Evolutionary conservation across 2,888 invertebrate genomes (phyloP), one percentile per base, ranked within the genome.

Genomic region (Acanthosepion lycidas): DNA sequence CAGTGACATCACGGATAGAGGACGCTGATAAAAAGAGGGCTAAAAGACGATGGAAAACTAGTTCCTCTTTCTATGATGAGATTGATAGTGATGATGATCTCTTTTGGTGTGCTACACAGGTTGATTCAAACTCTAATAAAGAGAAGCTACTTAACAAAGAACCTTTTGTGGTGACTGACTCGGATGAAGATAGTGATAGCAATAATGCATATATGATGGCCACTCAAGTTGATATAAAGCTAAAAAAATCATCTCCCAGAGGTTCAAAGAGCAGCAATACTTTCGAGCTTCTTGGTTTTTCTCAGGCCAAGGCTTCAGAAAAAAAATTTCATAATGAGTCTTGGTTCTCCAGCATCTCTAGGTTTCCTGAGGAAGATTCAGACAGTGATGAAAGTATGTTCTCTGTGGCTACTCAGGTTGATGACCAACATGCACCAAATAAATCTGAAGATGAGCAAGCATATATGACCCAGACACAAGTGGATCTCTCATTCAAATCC

Each of bases 361-460:
- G 15, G 78, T 33, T n/a, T n/a, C 12, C n/a, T 5, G 49, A 51
- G 48, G 51, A 49, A 49, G 93, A 93, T 93, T 48, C n/a, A 26
- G 93, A 49, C 18, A 93, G 93, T 49, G 93, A 93, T 51, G 93
- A 93, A 49, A 93, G 93, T 12, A 20, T 26, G 49, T 93, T 93
- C n/a, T 93, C 93, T 93, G 49, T 93, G n/a, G 93, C 93, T 6
- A 93, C 93, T n/a, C 93, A 93, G n/a, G 9, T 93, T 28, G 93
- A 93, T 93, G 59, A 59, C 23, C 78, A 28, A n/a, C n/a, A 78
- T 8, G 28, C 78, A 12, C 2, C 28, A 28, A n/a, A 78, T 78
- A n/a, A 15, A n/a, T 9, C 33, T 78, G 78, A 78, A 15, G 78
- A 78, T 15, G 78, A 78, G n/a, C n/a, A 33, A 33, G n/a, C n/a